Evolutionary conservation across 2,113 vertebrate genomes (phyloP).

Genomic region (Equus quagga): DNA sequence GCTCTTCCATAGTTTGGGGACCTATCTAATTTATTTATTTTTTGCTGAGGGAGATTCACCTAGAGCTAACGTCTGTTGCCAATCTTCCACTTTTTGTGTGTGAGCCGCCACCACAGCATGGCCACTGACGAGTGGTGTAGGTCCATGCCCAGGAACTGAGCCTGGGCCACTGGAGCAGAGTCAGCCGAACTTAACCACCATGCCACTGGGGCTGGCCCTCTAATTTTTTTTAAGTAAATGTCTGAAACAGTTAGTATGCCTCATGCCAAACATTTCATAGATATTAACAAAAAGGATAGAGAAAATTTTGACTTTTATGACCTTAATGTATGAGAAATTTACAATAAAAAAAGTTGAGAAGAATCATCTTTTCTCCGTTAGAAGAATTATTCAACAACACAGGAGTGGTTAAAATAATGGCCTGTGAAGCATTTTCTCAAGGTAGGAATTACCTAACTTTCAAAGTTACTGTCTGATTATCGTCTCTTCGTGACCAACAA

Average conservation of each 20-base stretch:
- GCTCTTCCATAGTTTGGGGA: not conserved
- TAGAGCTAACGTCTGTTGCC: no score
- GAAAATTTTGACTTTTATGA: not conserved
- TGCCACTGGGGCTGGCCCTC: no score
- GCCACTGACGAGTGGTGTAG: no score
- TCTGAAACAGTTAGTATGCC: not conserved
- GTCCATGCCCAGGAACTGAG: no score
- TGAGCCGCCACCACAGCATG: no score
- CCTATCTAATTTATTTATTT: not conserved
- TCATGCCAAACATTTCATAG: not conserved
- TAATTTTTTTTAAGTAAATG: not conserved
- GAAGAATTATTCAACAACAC: not conserved
- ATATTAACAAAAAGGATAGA: not conserved
- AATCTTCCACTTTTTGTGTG: no score
- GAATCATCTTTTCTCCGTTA: not conserved
- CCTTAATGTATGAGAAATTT: not conserved
- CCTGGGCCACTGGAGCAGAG: no score
- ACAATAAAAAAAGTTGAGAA: not conserved
- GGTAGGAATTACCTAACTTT: not conserved
- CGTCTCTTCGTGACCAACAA: not conserved
- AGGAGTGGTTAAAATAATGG: not conserved
- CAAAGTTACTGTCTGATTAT: not conserved
- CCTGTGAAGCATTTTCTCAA: not conserved
- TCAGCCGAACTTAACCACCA: no score
- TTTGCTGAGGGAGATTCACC: not conserved